These are phyloP conservation scores for Drosophila rellima DNA, from an alignment of 2,888 invertebrate species.

Conservation along the genomic window DNA sequence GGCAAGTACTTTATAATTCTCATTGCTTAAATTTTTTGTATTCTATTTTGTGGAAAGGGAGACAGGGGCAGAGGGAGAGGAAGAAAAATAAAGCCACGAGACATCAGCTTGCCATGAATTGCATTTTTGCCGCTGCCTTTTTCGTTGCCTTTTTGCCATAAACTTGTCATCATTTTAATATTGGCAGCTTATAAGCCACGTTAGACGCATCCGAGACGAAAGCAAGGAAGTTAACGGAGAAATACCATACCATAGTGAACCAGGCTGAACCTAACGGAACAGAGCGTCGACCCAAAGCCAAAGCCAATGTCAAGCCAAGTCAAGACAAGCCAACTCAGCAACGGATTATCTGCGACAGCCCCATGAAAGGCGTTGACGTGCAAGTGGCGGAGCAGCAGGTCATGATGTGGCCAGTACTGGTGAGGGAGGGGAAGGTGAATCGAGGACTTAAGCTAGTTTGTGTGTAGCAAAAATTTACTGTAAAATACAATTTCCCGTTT, in stretches of 20 bases:
- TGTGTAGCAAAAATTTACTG: constrained; percentile 75
- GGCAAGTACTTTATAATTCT: constrained; percentile 49
- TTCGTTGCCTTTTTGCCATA: constrained; percentile 58
- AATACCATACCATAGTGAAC: constrained; percentile 9
- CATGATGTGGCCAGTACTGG: constrained; percentile 1
- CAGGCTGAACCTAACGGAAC: constrained; percentile 8
- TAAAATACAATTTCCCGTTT: constrained; percentile 81
- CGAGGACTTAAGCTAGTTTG: constrained; percentile 71
- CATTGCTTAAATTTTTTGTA: constrained; percentile 51
- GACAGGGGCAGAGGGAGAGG: constrained; percentile 2
- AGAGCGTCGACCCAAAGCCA: constrained; percentile 69
- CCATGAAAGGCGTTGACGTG: constrained; percentile 71
- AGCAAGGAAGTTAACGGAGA: not conserved
- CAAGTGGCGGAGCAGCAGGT: constrained; percentile 28
- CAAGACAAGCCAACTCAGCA: constrained; percentile 82
- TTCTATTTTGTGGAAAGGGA: not conserved
- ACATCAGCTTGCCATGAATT: constrained; percentile 76
- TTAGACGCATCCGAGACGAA: constrained; percentile 58
- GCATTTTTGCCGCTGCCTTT: constrained; percentile 63
- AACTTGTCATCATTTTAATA: constrained; percentile 82
- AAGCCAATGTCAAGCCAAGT: constrained; percentile 82
- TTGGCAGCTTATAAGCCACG: constrained; percentile 82
- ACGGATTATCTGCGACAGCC: constrained; percentile 78
- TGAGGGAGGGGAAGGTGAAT: constrained; percentile 6
- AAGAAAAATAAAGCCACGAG: constrained; percentile 60